Evolutionary conservation across 2,113 vertebrate genomes (phyloP), one percentile per base, ranked within the genome.

Genomic region (Perca schrenkii): DNA sequence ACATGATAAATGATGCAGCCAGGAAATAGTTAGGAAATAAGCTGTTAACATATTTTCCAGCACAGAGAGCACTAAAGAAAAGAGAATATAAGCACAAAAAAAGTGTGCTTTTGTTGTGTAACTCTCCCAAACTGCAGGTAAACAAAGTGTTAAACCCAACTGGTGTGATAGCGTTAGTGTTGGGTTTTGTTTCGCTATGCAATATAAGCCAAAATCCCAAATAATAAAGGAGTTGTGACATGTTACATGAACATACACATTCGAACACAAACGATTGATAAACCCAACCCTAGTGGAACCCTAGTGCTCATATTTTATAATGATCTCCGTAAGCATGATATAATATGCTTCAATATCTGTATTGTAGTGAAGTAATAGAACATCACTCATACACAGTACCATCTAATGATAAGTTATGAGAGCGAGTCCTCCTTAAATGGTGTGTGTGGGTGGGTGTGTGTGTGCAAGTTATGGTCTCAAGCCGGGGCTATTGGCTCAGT

Each of bases 1-100:
- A 84, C 89, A 79, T 92, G 93, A 93, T 93, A 92, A 91, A 93
- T 92, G 92, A 88, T 91, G 82, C 89, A 83, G 79, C 54, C 67
- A 78, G 80, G 61, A 72, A 84, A 84, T 72, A 56, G 63, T 72
- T 71, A 40, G 79, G 52, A 88, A 86, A 85, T 69, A 77, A 84
- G 61, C 84, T 73, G 70, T n/a, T n/a, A 75, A 68, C 47, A 62
- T 61, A 82, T 84, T 86, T 83, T 72, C 61, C 54, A 86, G 70
- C 78, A 58, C 28, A 52, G 14, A 66, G 49, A 77, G 58, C 34
- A 74, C 46, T 43, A 73, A 50, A 65, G 50, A 63, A 77, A 57
- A 65, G 21, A 40, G 53, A 68, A 43, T 54, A 53, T 28, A 71
- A 61, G 73, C 12, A 34, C 66, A 72, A 71, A 13, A 52, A 46